These are phyloP conservation scores for Podilymbus podiceps DNA, from an alignment of 2,113 vertebrate species.

Conservation along the genomic window DNA sequence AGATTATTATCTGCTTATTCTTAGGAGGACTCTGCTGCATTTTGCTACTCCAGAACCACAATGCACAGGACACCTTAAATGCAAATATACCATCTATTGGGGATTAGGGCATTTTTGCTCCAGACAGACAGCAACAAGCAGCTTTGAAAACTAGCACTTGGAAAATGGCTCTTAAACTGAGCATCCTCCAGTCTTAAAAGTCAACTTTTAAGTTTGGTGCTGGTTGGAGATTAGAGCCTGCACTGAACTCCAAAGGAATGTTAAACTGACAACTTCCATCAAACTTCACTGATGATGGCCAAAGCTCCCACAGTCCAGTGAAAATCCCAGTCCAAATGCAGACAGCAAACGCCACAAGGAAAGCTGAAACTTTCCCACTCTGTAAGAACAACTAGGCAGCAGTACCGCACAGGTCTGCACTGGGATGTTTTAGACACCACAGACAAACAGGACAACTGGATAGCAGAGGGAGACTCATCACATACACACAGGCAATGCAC, in stretches of 20 bases:
- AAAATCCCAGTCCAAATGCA: neutral
- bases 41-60: neutral
- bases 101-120: neutral
- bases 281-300: neutral
- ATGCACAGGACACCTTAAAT: neutral
- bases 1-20: neutral
- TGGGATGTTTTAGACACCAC: neutral
- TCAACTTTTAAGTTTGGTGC: neutral
- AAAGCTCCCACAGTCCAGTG: neutral
- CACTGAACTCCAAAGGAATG: neutral
- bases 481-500: fast-evolving
- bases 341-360: neutral
- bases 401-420: neutral
- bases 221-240: neutral
- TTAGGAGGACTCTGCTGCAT: neutral
- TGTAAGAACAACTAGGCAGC: neutral
- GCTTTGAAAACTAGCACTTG: neutral
- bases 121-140: neutral
- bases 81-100: neutral
- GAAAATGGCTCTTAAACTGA: neutral
- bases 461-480: neutral
- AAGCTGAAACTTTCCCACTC: neutral
- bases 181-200: neutral
- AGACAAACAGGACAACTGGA: fast-evolving
- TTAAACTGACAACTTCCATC: neutral